Evolutionary conservation across 2,888 invertebrate species (phyloP).

Genomic region (Clistopyga incitator): DNA sequence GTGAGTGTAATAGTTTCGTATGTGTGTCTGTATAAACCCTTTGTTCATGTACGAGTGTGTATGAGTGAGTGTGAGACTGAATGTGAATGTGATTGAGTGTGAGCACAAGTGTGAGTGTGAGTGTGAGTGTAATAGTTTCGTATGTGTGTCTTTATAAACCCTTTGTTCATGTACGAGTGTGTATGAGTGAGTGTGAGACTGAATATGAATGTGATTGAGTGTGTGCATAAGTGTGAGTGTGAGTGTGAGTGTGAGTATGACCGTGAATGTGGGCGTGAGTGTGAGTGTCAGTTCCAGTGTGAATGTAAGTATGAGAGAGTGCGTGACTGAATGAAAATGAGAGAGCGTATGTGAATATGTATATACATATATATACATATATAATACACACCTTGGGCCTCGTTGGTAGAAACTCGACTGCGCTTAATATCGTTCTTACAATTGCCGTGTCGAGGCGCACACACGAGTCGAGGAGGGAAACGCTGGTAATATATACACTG

Average conservation of each 20-base stretch:
- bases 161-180: neutral
- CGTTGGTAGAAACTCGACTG: slow-evolving; percentile 28
- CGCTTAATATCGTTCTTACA: slow-evolving; percentile 51
- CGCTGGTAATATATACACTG: slow-evolving; percentile 38
- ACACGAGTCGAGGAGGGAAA: neutral
- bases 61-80: neutral
- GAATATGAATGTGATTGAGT: no score
- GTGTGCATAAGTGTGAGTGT: neutral
- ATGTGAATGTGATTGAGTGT: no score
- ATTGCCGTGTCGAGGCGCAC: slow-evolving; percentile 30
- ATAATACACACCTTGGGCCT: neutral
- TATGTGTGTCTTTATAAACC: neutral
- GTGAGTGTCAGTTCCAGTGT: neutral
- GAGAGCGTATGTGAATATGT: neutral
- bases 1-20: neutral
- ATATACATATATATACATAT: neutral
- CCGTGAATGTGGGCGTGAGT: no score
- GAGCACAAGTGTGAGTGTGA: neutral
- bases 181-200: neutral
- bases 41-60: neutral
- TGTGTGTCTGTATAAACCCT: neutral
- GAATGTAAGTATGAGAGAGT: neutral
- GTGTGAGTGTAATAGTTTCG: neutral
- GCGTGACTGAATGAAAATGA: neutral
- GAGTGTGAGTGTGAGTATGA: neutral